phyloP scores from a whole-genome alignment of 2,888 invertebrate species.

The Heteromyza rotundicornis region DNA sequence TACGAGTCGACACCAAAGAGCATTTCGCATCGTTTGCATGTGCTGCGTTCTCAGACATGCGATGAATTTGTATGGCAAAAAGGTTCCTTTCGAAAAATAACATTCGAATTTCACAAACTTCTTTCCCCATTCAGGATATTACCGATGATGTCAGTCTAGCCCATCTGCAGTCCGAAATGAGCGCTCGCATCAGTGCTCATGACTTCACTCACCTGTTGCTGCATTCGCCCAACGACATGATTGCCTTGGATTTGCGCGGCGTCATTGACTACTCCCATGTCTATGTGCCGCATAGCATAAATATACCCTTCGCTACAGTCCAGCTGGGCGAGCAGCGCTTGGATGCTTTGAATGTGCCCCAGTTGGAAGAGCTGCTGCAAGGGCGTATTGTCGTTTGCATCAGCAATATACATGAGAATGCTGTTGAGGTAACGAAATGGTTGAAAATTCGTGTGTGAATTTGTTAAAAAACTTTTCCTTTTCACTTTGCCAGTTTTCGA shows the following conservation, averaged over 20 bases:
- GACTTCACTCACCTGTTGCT: constrained; percentile 80
- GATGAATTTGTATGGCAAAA: constrained; percentile 52
- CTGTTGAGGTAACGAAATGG: constrained; percentile 68
- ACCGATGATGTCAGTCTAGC: constrained; percentile 69
- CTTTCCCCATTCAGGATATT: constrained; percentile 73
- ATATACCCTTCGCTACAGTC: constrained; percentile 85
- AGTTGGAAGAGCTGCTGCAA: constrained; percentile 67
- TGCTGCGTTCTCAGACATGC: constrained; percentile 62
- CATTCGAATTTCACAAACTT: background rate
- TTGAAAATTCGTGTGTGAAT: background rate
- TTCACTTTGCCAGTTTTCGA: constrained; percentile 74
- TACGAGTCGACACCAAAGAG: constrained; percentile 82
- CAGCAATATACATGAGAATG: constrained; percentile 79
- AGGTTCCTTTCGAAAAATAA: background rate
- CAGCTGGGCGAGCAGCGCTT: constrained; percentile 73
- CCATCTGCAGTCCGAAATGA: constrained; percentile 75
- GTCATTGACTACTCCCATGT: constrained; percentile 71
- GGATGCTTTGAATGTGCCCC: constrained; percentile 72
- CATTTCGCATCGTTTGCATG: constrained; percentile 84
- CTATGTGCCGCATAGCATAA: constrained; percentile 81
- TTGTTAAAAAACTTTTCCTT: background rate
- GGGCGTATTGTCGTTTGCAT: constrained; percentile 78
- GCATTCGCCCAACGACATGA: constrained; percentile 65
- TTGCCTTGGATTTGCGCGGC: constrained; percentile 73
- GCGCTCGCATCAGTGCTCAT: constrained; percentile 83